Base-by-base conservation (phyloP, 2,888 invertebrate genomes). In the Drosophila birchii region DNA sequence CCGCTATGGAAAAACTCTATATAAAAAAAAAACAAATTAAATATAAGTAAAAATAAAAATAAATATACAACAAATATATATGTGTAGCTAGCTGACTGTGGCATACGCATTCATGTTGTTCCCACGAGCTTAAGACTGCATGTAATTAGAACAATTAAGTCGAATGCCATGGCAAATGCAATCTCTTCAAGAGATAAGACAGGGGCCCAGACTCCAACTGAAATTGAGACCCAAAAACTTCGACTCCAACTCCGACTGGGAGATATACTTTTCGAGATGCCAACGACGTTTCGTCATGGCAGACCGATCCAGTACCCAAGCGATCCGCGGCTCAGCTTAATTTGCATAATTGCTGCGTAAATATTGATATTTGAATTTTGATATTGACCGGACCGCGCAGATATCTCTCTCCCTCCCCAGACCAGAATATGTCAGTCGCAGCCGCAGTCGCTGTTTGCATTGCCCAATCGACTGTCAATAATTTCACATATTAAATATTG, bases 281-380 rank as follows among this genome's bases (percentile, higher is more conserved):
- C 85, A 82, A 62, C 59, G 44, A 26, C 57, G 68, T 84, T 87
- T 80, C 85, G 78, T 87, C 87, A 86, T 69, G 74, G 51, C 56
- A 47, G 3, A 32, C 62, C 58, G 71, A 60, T 54, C 54, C 54
- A 56, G 49, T 20, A n/a, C 20, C 43, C 51, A 55, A 3, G 47
- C 70, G 62, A n/a, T 75, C 78, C 68, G 78, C 80, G 86, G 81
- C 88, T 84, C 80, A 88, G 81, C 88, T 84, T 88, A 84, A 86
- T 86, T 86, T 86, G 86, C 86, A 86, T 86, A 86, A 86, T 86
- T 86, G 86, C 86, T 84, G 88, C 86, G 88, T 88, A 86, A 86
- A 86, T 88, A 86, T 88, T 86, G 84, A 81, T 86, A 81, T 86
- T 84, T 84, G 80, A 87, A 79, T 84, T 84, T 84, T 84, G 84